Percentiles rank a stretch among this genome's conserved stretches.
These are phyloP conservation scores for Micronisus gabar DNA, from an alignment of 2,113 vertebrate genomes.

Conservation along the genomic window DNA sequence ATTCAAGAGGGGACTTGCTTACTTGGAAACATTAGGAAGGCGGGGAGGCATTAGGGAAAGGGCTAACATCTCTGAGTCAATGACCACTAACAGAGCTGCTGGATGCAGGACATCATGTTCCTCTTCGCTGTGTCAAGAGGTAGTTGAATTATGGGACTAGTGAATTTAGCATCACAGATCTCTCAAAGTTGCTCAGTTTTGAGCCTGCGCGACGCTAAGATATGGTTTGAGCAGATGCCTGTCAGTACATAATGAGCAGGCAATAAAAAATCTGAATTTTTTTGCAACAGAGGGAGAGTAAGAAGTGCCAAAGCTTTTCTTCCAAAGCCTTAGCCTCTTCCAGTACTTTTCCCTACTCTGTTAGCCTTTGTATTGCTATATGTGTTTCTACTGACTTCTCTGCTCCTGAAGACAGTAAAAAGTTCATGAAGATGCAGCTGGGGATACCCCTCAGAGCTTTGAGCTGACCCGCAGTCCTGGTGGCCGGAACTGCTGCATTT, in stretches of 20 bases:
- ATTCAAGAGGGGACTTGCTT: neutral
- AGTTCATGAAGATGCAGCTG: neutral
- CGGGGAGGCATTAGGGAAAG: neutral
- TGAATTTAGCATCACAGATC: neutral
- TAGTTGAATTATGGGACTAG: neutral
- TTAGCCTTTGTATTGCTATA: neutral
- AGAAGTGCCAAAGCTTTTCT: neutral
- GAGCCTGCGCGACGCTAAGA: rapidly evolving
- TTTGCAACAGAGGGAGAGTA: neutral
- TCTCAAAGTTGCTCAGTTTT: neutral
- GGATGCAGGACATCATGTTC: neutral
- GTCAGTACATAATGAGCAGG: neutral
- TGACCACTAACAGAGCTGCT: rapidly evolving
- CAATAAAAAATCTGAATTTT: neutral
- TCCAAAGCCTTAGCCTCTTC: neutral
- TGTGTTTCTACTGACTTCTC: neutral
- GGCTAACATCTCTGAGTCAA: neutral
- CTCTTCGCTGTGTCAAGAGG: neutral
- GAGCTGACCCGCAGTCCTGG: neutral
- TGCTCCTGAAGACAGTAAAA: neutral
- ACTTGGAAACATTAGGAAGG: neutral
- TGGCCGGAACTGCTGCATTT: neutral
- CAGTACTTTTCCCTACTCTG: neutral
- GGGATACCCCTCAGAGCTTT: neutral
- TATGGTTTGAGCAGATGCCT: neutral